Base-by-base conservation (phyloP, 1,140 invertebrate species). In the Telenomus remus region DNA sequence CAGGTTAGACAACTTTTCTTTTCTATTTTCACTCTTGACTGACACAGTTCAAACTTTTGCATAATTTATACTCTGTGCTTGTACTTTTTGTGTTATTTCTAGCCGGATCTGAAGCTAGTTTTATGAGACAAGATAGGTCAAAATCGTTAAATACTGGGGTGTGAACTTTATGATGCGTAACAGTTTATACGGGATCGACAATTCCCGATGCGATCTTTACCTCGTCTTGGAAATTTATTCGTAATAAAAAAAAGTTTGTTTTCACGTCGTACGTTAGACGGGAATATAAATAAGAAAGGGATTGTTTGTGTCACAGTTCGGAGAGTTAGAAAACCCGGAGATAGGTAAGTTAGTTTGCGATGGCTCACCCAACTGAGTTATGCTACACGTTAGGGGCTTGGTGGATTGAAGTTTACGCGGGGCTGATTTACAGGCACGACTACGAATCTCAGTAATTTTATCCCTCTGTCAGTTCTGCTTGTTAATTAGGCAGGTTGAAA, bases 1-100 rank as follows among this genome's bases (percentile, higher is more conserved):
- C 91, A 92, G 89, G 91, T 91, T 78, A 82, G 69, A 19, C 11
- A 12, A 1, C 7, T 7, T 12, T 4, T 44, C 9, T 5, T 34
- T 53, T 39, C 8, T 39, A 11, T 4, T n/a, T 39, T 35, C 10
- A 35, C 10, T 27, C 19, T 27, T 27, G 2, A 6, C 19, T 27
- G 19, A 27, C 19, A 27, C n/a, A n/a, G n/a, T n/a, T n/a, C n/a
- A n/a, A n/a, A n/a, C n/a, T n/a, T n/a, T n/a, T n/a, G n/a, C n/a
- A n/a, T n/a, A n/a, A n/a, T n/a, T n/a, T n/a, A n/a, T n/a, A n/a
- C n/a, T n/a, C n/a, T n/a, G n/a, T n/a, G n/a, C n/a, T n/a, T n/a
- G n/a, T n/a, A n/a, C n/a, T n/a, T n/a, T n/a, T n/a, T n/a, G n/a
- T n/a, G n/a, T n/a, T n/a, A n/a, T n/a, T n/a, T n/a, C n/a, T n/a